Conservation (phyloP, 1,140 invertebrate genomes). For the Drosophila sp. region DNA sequence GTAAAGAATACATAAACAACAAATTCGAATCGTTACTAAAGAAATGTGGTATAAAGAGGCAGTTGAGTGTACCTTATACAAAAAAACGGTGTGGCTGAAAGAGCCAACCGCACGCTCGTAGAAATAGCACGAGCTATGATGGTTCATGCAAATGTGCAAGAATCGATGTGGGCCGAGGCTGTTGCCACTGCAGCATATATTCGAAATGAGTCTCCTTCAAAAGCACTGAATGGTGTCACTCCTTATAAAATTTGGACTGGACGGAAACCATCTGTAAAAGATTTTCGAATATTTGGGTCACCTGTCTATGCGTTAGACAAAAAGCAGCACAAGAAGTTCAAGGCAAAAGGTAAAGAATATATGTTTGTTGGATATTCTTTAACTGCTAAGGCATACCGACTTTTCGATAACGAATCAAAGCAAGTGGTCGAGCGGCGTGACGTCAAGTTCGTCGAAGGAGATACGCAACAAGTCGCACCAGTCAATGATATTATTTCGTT, state of each 20-base stretch:
- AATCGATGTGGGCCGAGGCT: constrained; percentile 19
- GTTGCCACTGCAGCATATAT: constrained; percentile 20
- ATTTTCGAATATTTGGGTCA: too few species aligned
- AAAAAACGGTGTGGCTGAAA: constrained; percentile 13
- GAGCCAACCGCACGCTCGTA: not conserved
- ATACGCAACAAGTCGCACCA: too few species aligned
- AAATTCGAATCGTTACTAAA: too few species aligned
- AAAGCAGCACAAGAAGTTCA: constrained; percentile 11
- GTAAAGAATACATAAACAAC: not conserved
- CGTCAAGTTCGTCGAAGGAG: constrained; percentile 13
- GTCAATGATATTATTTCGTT: too few species aligned
- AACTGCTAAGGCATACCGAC: constrained; percentile 1
- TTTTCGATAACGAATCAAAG: not conserved
- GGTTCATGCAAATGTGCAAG: not conserved
- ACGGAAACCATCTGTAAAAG: too few species aligned
- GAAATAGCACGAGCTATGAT: constrained; percentile 18
- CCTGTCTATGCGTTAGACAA: constrained; percentile 18
- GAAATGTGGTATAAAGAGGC: not conserved
- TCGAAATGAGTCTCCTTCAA: constrained; percentile 3
- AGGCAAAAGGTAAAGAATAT: constrained; percentile 16
- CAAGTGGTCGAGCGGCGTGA: constrained; percentile 6
- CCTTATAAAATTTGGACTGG: too few species aligned
- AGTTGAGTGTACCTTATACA: constrained; percentile 1
- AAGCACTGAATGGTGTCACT: too few species aligned
- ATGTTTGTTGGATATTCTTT: constrained; percentile 9